Evolutionary conservation across 2,113 vertebrate genomes (phyloP).

Genomic region (Colossoma macropomum): DNA sequence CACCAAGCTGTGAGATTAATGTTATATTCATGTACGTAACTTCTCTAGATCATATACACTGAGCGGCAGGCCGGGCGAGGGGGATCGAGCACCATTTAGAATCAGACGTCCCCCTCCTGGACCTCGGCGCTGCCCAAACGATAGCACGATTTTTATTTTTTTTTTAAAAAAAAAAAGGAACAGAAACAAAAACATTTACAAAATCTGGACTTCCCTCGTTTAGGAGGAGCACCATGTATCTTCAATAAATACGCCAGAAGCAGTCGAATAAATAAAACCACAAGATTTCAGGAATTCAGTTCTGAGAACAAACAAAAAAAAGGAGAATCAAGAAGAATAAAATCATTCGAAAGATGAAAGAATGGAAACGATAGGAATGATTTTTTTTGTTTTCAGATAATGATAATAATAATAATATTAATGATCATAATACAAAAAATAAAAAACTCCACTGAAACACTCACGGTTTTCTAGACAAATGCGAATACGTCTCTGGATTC

Average conservation of each 20-base stretch:
- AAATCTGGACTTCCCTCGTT: slow-evolving; percentile 73
- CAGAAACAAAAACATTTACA: slow-evolving; percentile 68
- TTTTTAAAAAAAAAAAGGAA: slow-evolving; percentile 20
- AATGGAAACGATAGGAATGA: background rate
- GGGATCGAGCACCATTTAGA: slow-evolving; percentile 78
- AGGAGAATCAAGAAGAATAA: slow-evolving; percentile 32
- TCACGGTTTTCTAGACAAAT: slow-evolving; percentile 71
- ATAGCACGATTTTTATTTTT: background rate
- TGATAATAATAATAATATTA: too few species aligned
- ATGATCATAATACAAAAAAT: background rate
- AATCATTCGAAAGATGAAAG: background rate
- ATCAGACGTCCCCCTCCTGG: slow-evolving; percentile 67
- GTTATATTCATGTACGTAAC: slow-evolving; percentile 62
- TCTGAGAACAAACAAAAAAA: slow-evolving; percentile 7
- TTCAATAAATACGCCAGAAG: slow-evolving; percentile 83
- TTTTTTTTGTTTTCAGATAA: too few species aligned
- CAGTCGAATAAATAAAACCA: slow-evolving; percentile 75
- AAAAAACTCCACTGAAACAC: slow-evolving; percentile 55
- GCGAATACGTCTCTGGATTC: slow-evolving; percentile 70
- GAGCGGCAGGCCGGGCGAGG: slow-evolving; percentile 61
- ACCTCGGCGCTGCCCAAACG: slow-evolving; percentile 63
- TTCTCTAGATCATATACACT: slow-evolving; percentile 64
- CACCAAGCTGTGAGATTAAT: slow-evolving; percentile 75
- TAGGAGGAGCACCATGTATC: slow-evolving; percentile 73
- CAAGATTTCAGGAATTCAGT: slow-evolving; percentile 17